Conservation (phyloP, 2,113 vertebrate species). For the Hylia prasina region DNA sequence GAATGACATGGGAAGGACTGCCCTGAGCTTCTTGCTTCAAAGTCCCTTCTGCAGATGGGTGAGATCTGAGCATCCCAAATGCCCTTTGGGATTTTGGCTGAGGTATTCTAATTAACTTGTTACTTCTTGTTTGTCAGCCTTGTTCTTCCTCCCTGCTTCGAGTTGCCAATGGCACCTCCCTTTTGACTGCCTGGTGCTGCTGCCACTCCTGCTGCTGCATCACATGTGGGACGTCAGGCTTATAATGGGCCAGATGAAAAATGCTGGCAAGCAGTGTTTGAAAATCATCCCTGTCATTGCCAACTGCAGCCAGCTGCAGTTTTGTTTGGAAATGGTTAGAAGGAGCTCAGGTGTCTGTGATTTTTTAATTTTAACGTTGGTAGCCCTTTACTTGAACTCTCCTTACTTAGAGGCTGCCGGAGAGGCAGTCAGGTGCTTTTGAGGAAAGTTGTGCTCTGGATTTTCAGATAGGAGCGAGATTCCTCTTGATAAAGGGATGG, state of each 20-base stretch:
- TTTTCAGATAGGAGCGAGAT: not conserved
- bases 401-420: not conserved
- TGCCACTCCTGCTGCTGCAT: not conserved
- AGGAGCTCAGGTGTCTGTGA: not conserved
- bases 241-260: not conserved
- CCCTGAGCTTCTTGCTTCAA: not conserved
- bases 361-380: not conserved
- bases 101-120: not conserved
- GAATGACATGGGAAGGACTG: not conserved
- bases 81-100: not conserved
- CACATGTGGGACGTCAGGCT: rapidly evolving
- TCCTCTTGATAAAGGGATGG: not conserved
- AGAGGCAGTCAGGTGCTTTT: too few species aligned
- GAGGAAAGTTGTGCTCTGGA: not conserved
- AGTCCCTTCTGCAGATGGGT: not conserved
- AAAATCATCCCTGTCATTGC: not conserved
- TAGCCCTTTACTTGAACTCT: not conserved
- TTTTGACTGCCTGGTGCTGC: rapidly evolving
- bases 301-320: not conserved
- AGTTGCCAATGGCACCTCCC: not conserved
- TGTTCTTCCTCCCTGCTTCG: not conserved
- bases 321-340: not conserved
- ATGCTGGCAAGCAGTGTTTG: not conserved
- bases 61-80: not conserved
- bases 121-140: not conserved